A percentile compares a stretch with the other conserved stretches of the same genome.
Conservation (phyloP, 2,113 vertebrate genomes). For the Gadus chalcogrammus region DNA sequence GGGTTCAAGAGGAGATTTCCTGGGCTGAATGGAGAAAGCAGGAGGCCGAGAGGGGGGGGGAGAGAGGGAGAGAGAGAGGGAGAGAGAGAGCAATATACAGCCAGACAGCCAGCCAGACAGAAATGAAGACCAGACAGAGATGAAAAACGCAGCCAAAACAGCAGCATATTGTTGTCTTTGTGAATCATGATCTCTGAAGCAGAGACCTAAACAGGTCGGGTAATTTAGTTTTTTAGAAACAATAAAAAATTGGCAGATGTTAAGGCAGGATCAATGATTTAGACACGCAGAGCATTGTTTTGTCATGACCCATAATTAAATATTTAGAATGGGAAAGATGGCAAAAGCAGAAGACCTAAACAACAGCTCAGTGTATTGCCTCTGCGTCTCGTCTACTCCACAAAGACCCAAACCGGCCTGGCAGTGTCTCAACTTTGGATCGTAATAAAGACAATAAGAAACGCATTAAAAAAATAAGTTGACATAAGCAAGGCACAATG, state of each 20-base stretch:
- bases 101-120: neutral
- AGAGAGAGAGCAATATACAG: neutral
- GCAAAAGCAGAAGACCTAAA: conserved; percentile 1
- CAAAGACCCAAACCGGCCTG: neutral
- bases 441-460: neutral
- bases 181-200: conserved; percentile 34
- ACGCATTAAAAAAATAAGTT: neutral
- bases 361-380: neutral
- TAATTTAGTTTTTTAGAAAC: conserved; percentile 25
- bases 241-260: conserved; percentile 23
- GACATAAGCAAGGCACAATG: neutral
- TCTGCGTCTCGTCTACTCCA: neutral
- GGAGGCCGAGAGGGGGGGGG: neutral
- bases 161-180: conserved; percentile 31
- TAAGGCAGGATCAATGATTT: neutral
- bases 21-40: conserved; percentile 1
- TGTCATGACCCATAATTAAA: conserved; percentile 15
- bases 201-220: conserved; percentile 28
- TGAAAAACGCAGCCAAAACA: conserved; percentile 39
- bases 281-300: neutral
- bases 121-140: neutral
- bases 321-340: conserved; percentile 32
- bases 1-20: conserved; percentile 24
- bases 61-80: neutral
- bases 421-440: neutral